Conservation (phyloP, 2,888 invertebrate genomes). For the Zygaena filipendulae region DNA sequence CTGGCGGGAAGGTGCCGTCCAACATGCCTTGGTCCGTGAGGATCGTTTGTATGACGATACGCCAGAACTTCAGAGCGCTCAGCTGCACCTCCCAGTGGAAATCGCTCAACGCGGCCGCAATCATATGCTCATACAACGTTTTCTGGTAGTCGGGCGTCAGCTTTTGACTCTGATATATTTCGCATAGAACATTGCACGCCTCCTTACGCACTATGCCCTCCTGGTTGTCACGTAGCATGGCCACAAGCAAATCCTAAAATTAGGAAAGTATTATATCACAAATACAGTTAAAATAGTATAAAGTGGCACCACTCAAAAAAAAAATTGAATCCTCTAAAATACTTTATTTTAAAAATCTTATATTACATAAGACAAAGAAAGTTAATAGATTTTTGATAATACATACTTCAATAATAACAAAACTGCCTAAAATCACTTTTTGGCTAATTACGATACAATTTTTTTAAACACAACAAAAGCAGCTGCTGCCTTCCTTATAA, state of each 20-base stretch:
- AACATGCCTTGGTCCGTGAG: conserved; percentile 85
- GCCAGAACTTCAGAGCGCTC: conserved; percentile 78
- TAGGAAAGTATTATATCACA: conserved; percentile 12
- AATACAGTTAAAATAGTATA: conserved; percentile 1
- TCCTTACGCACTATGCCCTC: conserved; percentile 84
- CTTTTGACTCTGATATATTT: conserved; percentile 73
- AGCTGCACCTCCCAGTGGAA: conserved; percentile 87
- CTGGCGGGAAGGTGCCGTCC: conserved; percentile 80
- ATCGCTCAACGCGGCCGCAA: conserved; percentile 74
- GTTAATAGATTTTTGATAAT: no score
- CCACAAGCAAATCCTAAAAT: conserved; percentile 62
- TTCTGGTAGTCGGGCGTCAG: conserved; percentile 64
- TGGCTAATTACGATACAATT: no score
- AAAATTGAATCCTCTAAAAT: no score
- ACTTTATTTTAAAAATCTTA: no score
- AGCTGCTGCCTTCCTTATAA: no score
- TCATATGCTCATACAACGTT: conserved; percentile 72
- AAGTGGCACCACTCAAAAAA: no score
- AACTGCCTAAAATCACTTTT: no score
- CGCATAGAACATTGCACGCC: conserved; percentile 73
- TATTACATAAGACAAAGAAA: no score
- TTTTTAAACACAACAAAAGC: no score
- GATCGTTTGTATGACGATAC: conserved; percentile 71
- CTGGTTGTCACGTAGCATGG: conserved; percentile 72
- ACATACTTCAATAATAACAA: no score